Evolutionary conservation across 2,797 vertebrate species (phyloP), one percentile per base, ranked within the genome.

Genomic region (Melanotaenia pygmaea): DNA sequence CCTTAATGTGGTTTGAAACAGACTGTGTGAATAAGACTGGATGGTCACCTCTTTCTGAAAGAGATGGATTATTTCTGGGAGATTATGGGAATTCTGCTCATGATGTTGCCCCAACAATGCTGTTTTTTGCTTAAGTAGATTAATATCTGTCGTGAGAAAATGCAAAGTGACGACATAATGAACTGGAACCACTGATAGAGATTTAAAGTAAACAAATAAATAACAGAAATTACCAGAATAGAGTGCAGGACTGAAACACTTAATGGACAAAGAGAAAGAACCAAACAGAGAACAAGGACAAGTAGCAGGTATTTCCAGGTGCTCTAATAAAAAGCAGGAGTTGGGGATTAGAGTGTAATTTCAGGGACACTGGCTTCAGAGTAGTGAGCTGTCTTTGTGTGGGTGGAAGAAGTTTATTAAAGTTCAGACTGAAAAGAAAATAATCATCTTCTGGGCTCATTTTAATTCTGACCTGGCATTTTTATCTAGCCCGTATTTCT

Each of bases 271-370:
- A 35, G 32, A 34, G 32, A 34, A 4, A 4, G 32, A 34, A 34
- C 32, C 32, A 7, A 34, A n/a, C 11, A 63, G 64, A 66, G 37
- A 20, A 34, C 45, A 70, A 24, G 22, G 20, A 40, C 51, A 60
- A 60, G 54, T 12, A 7, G 58, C 40, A 22, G 68, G 61, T 67
- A 43, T 61, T 34, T 28, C 20, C 12, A 73, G 62, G 67, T 64
- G 69, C 63, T 63, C 45, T 59, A 26, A 26, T 26, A 26, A 26
- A 26, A 26, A 26, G 26, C 26, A 26, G 26, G 26, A 26, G 26
- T 63, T 71, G 63, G 60, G 68, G 76, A 83, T 81, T 79, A 79
- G 28, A 74, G 64, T 63, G 66, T 79, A 56, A 75, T 85, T 72
- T 79, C 67, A 63, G 59, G 67, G 73, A 79, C 73, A 60, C 66